Evolutionary conservation across 2,888 invertebrate species (phyloP).

Genomic region (Tortrix viridana): DNA sequence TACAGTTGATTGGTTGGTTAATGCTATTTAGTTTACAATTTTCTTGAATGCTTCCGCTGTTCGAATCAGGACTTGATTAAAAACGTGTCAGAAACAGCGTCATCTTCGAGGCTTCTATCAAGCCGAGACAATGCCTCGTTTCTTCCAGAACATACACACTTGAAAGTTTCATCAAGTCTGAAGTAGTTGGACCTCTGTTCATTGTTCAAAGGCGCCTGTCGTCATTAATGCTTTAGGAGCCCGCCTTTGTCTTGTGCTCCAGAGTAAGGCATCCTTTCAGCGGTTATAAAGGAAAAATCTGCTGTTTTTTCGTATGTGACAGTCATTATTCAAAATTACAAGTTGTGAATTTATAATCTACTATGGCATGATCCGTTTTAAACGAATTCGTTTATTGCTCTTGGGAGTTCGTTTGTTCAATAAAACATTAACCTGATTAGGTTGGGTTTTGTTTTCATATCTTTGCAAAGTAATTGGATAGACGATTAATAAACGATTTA

Average conservation of each 20-base stretch:
- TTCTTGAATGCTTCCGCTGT: not conserved
- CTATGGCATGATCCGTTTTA: not conserved
- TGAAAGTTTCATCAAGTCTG: slow-evolving; percentile 64
- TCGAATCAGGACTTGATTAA: slow-evolving; percentile 1
- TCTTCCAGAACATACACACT: slow-evolving; percentile 42
- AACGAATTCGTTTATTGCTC: slow-evolving; percentile 4
- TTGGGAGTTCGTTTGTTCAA: slow-evolving; percentile 5
- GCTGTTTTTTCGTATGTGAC: not conserved
- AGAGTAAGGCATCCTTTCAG: slow-evolving; percentile 57
- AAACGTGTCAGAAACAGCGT: not conserved
- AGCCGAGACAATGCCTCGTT: slow-evolving; percentile 42
- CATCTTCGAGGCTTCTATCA: slow-evolving; percentile 3
- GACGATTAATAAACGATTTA: not conserved
- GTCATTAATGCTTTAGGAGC: slow-evolving; percentile 65
- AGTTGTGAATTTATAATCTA: too few relatives aligned
- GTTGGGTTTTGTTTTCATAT: slow-evolving; percentile 4
- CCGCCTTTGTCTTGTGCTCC: slow-evolving; percentile 60
- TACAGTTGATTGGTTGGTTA: slow-evolving; percentile 23
- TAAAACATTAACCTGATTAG: slow-evolving; percentile 21
- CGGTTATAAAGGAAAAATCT: slow-evolving; percentile 44
- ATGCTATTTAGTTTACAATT: slow-evolving; percentile 2
- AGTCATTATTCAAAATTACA: too few relatives aligned
- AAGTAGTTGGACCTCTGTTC: slow-evolving; percentile 58
- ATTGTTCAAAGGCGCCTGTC: slow-evolving; percentile 62
- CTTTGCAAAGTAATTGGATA: not conserved